These are phyloP conservation scores for Anarsia innoxiella DNA, from an alignment of 2,888 invertebrate genomes.

Conservation along the genomic window DNA sequence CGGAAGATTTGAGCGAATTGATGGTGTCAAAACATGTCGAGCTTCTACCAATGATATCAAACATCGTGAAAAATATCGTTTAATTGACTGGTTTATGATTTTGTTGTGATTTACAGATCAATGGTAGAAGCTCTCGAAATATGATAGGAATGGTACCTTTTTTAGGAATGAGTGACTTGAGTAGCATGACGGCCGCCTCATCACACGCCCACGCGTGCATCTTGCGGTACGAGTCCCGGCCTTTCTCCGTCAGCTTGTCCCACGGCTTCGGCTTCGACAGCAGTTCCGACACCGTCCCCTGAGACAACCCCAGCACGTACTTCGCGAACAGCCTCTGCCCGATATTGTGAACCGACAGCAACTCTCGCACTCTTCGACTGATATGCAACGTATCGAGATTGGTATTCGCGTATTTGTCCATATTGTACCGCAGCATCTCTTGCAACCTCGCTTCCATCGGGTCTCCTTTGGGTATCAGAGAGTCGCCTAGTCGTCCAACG, in stretches of 20 bases:
- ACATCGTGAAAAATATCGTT: no score
- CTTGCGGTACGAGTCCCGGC: constrained; percentile 98
- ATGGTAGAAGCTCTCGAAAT: constrained; percentile 9
- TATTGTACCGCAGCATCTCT: constrained; percentile 95
- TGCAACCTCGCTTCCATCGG: constrained; percentile 95
- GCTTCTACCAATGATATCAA: constrained; percentile 9
- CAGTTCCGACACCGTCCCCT: constrained; percentile 98
- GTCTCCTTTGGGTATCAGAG: constrained; percentile 92
- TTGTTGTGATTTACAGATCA: no score
- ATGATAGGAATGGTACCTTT: constrained; percentile 86
- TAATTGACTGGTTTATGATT: no score
- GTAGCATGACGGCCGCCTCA: constrained; percentile 96
- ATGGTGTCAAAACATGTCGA: constrained; percentile 20
- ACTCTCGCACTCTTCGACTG: constrained; percentile 92
- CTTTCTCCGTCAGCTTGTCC: constrained; percentile 99
- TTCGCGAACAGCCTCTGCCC: constrained; percentile 99
- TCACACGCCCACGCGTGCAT: constrained; percentile 99
- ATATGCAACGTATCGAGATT: constrained; percentile 96
- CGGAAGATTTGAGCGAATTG: constrained; percentile 49
- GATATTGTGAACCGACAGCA: constrained; percentile 97
- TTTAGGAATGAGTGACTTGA: constrained; percentile 98
- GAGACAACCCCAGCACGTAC: constrained; percentile 96
- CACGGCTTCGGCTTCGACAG: constrained; percentile 99
- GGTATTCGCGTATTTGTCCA: constrained; percentile 96
- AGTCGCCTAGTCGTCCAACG: constrained; percentile 90